phyloP scores from a whole-genome alignment of 2,113 vertebrate genomes.

The Astur gentilis region DNA sequence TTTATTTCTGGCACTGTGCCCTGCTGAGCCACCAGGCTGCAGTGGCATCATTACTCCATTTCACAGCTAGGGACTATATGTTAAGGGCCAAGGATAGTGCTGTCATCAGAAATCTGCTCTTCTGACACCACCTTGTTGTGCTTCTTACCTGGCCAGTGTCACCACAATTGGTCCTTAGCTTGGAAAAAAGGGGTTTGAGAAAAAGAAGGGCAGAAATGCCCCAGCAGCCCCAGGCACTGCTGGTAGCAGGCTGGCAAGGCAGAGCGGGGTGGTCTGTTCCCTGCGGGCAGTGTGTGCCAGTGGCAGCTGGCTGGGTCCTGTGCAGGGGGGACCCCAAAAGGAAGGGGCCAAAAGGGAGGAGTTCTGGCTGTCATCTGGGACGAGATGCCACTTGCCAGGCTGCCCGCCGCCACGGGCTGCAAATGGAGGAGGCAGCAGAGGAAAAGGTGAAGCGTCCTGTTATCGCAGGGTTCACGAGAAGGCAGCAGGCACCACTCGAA shows the following conservation, averaged over 20 bases:
- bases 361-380: not conserved
- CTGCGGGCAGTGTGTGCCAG: rapidly evolving
- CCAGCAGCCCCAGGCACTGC: not conserved
- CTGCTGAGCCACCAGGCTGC: not conserved
- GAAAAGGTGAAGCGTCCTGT: not conserved
- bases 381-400: not conserved
- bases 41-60: not conserved
- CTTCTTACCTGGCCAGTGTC: not conserved
- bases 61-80: not conserved
- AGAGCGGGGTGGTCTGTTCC: not conserved
- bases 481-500: not conserved
- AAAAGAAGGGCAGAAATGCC: not conserved
- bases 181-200: not conserved
- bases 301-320: not conserved
- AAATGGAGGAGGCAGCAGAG: not conserved
- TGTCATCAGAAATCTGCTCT: not conserved
- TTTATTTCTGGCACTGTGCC: not conserved
- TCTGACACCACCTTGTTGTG: not conserved
- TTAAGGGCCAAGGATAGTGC: not conserved
- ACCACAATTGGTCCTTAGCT: not conserved
- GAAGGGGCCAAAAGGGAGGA: not conserved
- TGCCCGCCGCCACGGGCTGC: not conserved
- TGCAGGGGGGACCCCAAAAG: not conserved
- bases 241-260: not conserved
- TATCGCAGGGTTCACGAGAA: not conserved